A percentile compares a stretch with the other conserved stretches of the same genome.
These are phyloP conservation scores for Petrocephalus schoutedeni DNA, from an alignment of 2,797 vertebrate species.

Conservation along the genomic window DNA sequence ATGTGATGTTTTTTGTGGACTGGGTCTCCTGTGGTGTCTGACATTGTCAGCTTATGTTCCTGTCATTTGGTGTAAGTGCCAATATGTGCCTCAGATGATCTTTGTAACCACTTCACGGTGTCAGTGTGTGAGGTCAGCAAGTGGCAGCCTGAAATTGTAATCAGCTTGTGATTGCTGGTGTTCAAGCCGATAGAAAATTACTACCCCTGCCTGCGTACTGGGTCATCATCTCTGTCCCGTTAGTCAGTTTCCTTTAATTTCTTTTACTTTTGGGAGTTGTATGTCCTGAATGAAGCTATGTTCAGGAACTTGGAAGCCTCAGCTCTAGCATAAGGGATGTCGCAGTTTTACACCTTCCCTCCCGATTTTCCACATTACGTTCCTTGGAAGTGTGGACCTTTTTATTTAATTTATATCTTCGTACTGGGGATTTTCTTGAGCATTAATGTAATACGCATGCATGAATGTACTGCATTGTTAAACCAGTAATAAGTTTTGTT, in stretches of 20 bases:
- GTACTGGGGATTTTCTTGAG: slow-evolving; percentile 42
- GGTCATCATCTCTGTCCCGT: neutral
- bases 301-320: slow-evolving; percentile 22
- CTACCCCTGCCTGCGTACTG: neutral
- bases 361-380: neutral
- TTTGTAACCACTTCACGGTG: neutral
- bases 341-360: slow-evolving; percentile 22
- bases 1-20: neutral
- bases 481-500: slow-evolving; percentile 13
- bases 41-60: neutral
- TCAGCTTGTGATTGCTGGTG: neutral
- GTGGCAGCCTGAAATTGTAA: neutral
- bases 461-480: slow-evolving; percentile 4
- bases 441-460: slow-evolving; percentile 35
- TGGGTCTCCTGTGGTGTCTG: neutral
- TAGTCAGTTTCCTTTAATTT: neutral
- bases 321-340: slow-evolving; percentile 39
- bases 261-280: neutral
- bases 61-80: neutral
- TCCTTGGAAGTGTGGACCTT: slow-evolving; percentile 24
- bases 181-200: neutral
- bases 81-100: neutral
- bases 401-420: slow-evolving; percentile 39
- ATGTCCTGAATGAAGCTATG: neutral
- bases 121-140: neutral